A percentile compares a stretch with the other conserved stretches of the same genome.
These are phyloP conservation scores for Centrocercus urophasianus DNA, from an alignment of 2,113 vertebrate species.

Conservation along the genomic window DNA sequence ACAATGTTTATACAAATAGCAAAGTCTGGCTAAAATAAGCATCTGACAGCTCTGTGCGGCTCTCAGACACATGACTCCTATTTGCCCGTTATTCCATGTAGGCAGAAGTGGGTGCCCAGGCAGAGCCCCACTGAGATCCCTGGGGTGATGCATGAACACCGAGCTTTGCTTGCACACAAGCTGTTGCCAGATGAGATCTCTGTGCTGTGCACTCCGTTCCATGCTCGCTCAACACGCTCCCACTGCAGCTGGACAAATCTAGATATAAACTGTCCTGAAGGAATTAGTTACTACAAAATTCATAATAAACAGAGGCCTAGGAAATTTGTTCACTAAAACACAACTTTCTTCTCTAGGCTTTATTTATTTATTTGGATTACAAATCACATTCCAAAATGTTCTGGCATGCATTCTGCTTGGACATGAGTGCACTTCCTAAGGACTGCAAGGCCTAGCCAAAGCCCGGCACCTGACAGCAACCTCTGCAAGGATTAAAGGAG, in stretches of 20 bases:
- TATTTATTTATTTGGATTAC: neutral
- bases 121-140: constrained; percentile 42
- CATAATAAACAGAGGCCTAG: constrained; percentile 8
- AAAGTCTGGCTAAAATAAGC: constrained; percentile 53
- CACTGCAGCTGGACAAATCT: constrained; percentile 11
- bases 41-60: constrained; percentile 34
- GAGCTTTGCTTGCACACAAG: constrained; percentile 18
- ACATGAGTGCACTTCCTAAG: neutral
- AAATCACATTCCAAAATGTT: neutral
- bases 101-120: constrained; percentile 33
- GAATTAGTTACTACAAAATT: constrained; percentile 24
- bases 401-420: neutral
- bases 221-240: neutral
- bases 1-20: constrained; percentile 58
- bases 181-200: constrained; percentile 37
- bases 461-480: neutral
- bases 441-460: neutral
- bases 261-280: constrained; percentile 25
- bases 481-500: neutral
- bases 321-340: neutral
- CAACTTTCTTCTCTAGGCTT: neutral
- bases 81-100: constrained; percentile 24
- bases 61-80: constrained; percentile 28
- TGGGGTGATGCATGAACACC: neutral
- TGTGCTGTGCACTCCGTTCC: neutral